Percentiles rank a stretch among this genome's conserved stretches.
Conservation (phyloP, 2,113 vertebrate genomes). For the Petroica traversi region DNA sequence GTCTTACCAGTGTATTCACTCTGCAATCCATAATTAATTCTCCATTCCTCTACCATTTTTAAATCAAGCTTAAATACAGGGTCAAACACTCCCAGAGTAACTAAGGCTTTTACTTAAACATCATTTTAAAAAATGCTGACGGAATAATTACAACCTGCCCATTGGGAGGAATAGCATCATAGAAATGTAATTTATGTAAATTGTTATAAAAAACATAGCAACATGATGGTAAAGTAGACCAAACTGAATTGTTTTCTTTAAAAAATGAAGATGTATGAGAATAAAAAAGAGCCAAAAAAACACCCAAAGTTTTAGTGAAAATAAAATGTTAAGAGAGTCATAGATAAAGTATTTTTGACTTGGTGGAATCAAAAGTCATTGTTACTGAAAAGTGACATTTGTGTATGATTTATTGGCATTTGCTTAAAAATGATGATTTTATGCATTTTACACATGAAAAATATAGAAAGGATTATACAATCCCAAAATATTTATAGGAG, state of each 20-base stretch:
- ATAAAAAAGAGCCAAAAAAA: no score
- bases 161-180: neutral
- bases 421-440: neutral
- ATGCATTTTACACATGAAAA: neutral
- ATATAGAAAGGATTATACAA: neutral
- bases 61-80: neutral
- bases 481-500: neutral
- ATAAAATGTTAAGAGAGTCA: no score
- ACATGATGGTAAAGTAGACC: neutral
- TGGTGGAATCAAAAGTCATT: neutral
- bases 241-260: neutral
- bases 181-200: neutral
- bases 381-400: neutral
- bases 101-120: neutral
- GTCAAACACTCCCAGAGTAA: neutral
- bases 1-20: neutral
- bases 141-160: neutral
- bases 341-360: neutral
- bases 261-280: neutral
- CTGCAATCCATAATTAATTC: neutral
- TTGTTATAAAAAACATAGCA: neutral
- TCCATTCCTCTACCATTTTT: neutral
- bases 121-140: neutral
- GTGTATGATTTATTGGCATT: neutral
- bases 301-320: no score